Base-by-base conservation (phyloP, 2,797 vertebrate genomes). In the Chaenodraco wilsoni region DNA sequence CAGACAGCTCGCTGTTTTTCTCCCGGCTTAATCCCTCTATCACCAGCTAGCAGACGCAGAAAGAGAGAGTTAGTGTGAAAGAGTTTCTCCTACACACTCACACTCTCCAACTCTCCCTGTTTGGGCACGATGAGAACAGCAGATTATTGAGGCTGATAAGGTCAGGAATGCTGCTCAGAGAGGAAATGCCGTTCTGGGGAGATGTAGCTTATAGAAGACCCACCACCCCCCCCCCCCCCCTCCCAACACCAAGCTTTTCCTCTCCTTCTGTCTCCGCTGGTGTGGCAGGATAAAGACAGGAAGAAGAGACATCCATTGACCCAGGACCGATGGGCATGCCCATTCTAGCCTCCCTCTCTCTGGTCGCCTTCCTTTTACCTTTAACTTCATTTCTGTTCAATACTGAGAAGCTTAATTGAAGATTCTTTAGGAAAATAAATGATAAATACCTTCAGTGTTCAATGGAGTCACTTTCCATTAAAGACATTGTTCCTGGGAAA, bases 1-100 rank as follows among this genome's bases (percentile, higher is more conserved):
- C 63, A 94, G 94, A 93, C 91, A 80, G 91, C 87, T 91, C 63
- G 4, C 82, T 86, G 93, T 93, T 95, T 95, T 93, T 89, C 91
- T 91, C 73, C 87, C 65, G 5, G 83, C 69, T 84, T 83, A 90
- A 86, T 90, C 91, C 90, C 88, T 93, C 94, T 94, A 95, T 96
- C 95, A 79, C 83, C 81, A 83, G 87, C 87, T 91, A 92, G 92
- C 94, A 93, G 76, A 83, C 80, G 10, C 0, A 79, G 78, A 85
- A 48, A 85, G 69, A 11, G 43, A 11, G 43, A 11, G 43, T 44
- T 11, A 11, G 43, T 49, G 71, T 17, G 71, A 78, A 78, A 57
- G 74, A 78, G 79, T 68, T 27, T 45, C 33, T 17, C 23, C 43
- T 45, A 11, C 66, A 49, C 64, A 41, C 72, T 58, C 63, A 3